Evolutionary conservation across 2,797 vertebrate species (phyloP), one percentile per base, ranked within the genome.

Genomic region (Cossypha niveicapilla): DNA sequence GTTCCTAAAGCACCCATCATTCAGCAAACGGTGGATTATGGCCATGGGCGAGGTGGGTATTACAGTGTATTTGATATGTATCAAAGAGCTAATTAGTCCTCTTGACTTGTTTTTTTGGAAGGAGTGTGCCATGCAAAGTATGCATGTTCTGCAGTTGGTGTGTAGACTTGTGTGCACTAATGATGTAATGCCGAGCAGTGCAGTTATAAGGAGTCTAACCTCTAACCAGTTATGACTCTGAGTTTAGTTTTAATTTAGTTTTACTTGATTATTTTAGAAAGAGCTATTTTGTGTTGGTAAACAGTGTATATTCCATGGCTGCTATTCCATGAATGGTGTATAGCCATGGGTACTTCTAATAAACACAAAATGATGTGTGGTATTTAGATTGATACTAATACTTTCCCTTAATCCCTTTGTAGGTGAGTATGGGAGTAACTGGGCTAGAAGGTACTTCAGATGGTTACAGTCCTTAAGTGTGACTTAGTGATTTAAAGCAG

Each of bases 21-120:
- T 73, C 98, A 99, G 74, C 99, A 99, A 95, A 99, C 99, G 5
- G 99, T 99, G 86, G 99, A 99, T 96, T 99, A 99, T 91, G 99
- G 93, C 75, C 98, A 98, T 0, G 97, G 98, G 18, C 98, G 99
- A 94, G 99, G 99, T 99, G 96, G 77, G 97, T 96, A 16, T 58
- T 56, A 4, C 42, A 57, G 28, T 75, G 18, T 58, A 13, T 71
- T 86, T 54, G 34, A 17, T 44, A 58, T 50, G 6, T 68, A 50
- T 11, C 0, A 0, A 58, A 68, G 50, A 54, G 10, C 42, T 53
- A 28, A 10, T 66, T 71, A 76, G 37, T 50, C 17, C 32, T 48
- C 4, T 18, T 67, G 44, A 11, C 34, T 41, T 32, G 53, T 89
- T 58, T 89, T 73, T 65, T 86, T 25, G 2, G 7, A 50, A 37